Evolutionary conservation across 1,140 invertebrate genomes (phyloP).

Genomic region (Vollenhovia emeryi): DNA sequence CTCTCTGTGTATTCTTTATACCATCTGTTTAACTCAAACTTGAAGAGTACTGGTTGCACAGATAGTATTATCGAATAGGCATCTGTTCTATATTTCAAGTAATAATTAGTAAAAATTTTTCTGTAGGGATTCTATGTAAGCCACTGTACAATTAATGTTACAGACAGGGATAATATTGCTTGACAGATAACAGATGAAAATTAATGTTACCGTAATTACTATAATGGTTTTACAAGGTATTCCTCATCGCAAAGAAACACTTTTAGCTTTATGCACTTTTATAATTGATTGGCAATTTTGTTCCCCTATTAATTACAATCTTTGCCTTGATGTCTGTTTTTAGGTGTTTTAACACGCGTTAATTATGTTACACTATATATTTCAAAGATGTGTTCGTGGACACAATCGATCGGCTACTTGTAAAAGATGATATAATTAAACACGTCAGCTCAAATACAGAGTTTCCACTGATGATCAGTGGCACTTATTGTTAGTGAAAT

Average conservation of each 20-base stretch:
- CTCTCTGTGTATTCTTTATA: not conserved
- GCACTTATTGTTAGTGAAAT: not conserved
- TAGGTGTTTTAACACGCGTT: not conserved
- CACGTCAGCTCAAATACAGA: not conserved
- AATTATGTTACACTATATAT: not conserved
- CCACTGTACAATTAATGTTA: not conserved
- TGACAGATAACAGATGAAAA: not conserved
- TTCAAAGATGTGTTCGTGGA: not conserved
- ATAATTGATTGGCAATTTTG: not conserved
- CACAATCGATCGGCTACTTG: not conserved
- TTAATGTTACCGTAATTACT: not conserved
- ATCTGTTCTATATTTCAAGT: not conserved
- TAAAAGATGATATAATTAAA: constrained; percentile 31
- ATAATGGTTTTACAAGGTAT: not conserved
- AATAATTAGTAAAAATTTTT: not conserved
- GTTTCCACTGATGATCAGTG: not conserved
- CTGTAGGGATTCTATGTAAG: not conserved
- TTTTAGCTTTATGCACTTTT: not conserved
- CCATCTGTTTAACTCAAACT: not conserved
- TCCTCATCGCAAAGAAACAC: not conserved
- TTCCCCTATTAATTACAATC: not conserved
- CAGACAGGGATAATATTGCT: not conserved
- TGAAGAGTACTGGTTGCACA: not conserved
- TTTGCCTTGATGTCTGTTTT: not conserved
- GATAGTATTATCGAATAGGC: not conserved